Percentiles rank a stretch among this genome's conserved stretches.
These are phyloP conservation scores for Pongo pygmaeus DNA, from an alignment of 2,113 vertebrate genomes.

Conservation along the genomic window DNA sequence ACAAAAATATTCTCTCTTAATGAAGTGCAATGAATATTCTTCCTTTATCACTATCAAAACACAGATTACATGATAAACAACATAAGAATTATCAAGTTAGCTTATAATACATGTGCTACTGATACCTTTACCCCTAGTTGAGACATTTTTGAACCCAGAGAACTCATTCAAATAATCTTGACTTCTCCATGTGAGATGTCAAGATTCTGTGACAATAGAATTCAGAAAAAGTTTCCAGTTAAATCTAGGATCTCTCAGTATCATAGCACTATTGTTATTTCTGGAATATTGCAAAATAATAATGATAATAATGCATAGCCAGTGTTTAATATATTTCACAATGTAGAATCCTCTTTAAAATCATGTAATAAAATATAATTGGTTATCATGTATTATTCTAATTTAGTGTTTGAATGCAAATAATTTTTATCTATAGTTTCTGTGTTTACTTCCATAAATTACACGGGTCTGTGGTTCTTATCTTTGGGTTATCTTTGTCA, in stretches of 20 bases:
- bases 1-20: neutral
- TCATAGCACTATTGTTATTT: neutral
- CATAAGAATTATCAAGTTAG: neutral
- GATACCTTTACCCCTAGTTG: neutral
- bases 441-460: neutral
- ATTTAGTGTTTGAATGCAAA: neutral
- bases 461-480: neutral
- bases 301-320: too few relatives aligned
- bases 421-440: neutral
- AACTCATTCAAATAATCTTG: neutral
- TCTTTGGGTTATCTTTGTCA: neutral
- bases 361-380: neutral
- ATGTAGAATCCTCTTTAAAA: neutral
- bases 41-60: neutral
- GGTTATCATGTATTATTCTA: neutral
- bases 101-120: neutral
- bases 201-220: neutral
- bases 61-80: rapidly evolving
- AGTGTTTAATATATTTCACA: neutral
- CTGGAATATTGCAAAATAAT: neutral
- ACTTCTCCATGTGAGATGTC: neutral
- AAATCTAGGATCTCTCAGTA: neutral
- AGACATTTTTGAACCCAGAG: neutral
- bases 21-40: neutral
- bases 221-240: neutral